phyloP scores from a whole-genome alignment of 2,797 vertebrate genomes.

The Potorous gilbertii region DNA sequence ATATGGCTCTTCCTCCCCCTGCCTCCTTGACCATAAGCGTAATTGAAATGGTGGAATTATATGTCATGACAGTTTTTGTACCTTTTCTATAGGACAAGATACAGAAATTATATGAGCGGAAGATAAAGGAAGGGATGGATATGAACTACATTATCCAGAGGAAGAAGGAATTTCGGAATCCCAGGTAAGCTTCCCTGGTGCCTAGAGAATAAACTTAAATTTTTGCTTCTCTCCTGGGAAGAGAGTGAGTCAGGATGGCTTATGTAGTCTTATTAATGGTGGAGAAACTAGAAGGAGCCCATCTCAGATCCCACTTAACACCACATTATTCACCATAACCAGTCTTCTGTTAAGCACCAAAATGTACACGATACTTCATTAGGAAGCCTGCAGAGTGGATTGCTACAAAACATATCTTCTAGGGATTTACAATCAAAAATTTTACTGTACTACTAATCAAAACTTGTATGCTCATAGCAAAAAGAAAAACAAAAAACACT shows the following conservation, averaged over 20 bases:
- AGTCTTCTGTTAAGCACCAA: not conserved
- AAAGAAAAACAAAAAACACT: not conserved
- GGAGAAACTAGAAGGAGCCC: not conserved
- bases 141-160: constrained; percentile 98
- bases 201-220: not conserved
- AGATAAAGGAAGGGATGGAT: constrained; percentile 95
- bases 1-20: not conserved
- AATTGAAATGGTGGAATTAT: not conserved
- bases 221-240: not conserved
- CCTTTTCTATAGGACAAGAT: constrained; percentile 93
- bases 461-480: rapidly evolving
- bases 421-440: not conserved
- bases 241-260: not conserved
- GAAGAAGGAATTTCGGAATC: constrained; percentile 98
- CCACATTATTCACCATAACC: not conserved
- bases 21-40: not conserved
- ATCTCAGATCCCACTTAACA: not conserved
- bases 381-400: not conserved
- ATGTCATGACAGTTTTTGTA: not conserved
- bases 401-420: not conserved
- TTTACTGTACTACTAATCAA: not conserved
- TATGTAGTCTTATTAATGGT: not conserved
- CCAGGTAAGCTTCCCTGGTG: constrained; percentile 87
- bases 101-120: constrained; percentile 95
- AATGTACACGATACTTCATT: not conserved